phyloP scores from a whole-genome alignment of 2,113 vertebrate species.

The Petroica traversi region DNA sequence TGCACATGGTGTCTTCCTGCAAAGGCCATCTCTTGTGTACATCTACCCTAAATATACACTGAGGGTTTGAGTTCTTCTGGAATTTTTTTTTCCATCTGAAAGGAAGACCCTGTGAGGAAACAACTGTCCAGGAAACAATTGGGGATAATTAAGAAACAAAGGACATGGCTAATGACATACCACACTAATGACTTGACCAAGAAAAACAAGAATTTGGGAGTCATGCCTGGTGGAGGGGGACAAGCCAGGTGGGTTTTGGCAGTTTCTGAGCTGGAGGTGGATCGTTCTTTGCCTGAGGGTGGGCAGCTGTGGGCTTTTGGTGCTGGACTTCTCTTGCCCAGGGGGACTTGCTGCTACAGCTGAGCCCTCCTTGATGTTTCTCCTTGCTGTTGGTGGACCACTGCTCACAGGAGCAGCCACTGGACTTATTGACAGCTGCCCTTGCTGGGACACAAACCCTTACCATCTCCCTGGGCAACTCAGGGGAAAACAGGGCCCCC shows the following conservation, averaged over 20 bases:
- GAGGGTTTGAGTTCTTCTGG: not conserved
- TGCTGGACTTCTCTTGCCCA: not conserved
- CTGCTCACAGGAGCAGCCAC: rapidly evolving
- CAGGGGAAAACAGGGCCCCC: not conserved
- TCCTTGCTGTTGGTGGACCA: not conserved
- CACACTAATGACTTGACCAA: not conserved
- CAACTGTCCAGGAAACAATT: not conserved
- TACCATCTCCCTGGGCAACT: not conserved
- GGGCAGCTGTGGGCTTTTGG: rapidly evolving
- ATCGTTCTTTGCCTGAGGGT: not conserved
- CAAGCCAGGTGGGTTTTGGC: not conserved
- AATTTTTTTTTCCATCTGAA: not conserved
- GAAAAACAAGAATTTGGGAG: no score
- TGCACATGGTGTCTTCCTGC: not conserved
- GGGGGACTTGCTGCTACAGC: not conserved
- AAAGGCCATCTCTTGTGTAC: not conserved
- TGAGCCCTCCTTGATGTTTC: not conserved
- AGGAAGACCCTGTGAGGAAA: not conserved
- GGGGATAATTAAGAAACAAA: not conserved
- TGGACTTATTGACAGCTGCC: no score
- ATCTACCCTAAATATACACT: not conserved
- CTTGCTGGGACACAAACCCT: rapidly evolving
- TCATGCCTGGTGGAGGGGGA: not conserved
- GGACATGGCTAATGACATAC: not conserved
- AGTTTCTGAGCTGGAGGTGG: not conserved